Percentiles rank a stretch among this genome's conserved stretches.
Conservation (phyloP, 2,113 vertebrate genomes). For the Menidia beryllina region DNA sequence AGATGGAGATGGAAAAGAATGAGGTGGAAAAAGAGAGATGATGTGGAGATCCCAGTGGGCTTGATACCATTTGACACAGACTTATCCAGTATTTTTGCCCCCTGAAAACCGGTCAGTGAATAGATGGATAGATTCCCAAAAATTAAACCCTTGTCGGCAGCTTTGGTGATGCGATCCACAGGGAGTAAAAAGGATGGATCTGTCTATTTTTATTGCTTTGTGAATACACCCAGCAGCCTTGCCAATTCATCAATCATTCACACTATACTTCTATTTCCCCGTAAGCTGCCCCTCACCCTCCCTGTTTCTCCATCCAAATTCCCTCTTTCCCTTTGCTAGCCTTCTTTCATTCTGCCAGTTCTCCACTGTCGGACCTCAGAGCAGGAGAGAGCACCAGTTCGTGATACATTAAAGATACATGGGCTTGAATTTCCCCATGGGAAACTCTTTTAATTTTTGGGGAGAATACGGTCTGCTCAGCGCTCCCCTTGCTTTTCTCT, state of each 20-base stretch:
- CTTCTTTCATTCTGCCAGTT: slow-evolving; percentile 55
- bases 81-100: slow-evolving; percentile 40
- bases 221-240: slow-evolving; percentile 66
- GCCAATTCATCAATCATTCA: slow-evolving; percentile 86
- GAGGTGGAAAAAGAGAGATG: slow-evolving; percentile 19
- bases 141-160: slow-evolving; percentile 41
- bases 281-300: slow-evolving; percentile 71
- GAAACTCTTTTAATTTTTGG: slow-evolving; percentile 51
- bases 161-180: slow-evolving; percentile 49
- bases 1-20: slow-evolving; percentile 25
- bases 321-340: slow-evolving; percentile 54
- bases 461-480: slow-evolving; percentile 43
- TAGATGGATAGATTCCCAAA: slow-evolving; percentile 49
- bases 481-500: slow-evolving; percentile 45
- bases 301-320: slow-evolving; percentile 66
- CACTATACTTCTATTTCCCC: slow-evolving; percentile 73
- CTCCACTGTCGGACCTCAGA: slow-evolving; percentile 60
- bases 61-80: slow-evolving; percentile 41
- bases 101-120: slow-evolving; percentile 63
- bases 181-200: slow-evolving; percentile 75
- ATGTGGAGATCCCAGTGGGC: slow-evolving; percentile 43
- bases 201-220: slow-evolving; percentile 78
- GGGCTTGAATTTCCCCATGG: slow-evolving; percentile 54
- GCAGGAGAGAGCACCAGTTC: slow-evolving; percentile 59
- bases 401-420: slow-evolving; percentile 79